phyloP scores from a whole-genome alignment of 2,113 vertebrate genomes.

The Charina bottae region DNA sequence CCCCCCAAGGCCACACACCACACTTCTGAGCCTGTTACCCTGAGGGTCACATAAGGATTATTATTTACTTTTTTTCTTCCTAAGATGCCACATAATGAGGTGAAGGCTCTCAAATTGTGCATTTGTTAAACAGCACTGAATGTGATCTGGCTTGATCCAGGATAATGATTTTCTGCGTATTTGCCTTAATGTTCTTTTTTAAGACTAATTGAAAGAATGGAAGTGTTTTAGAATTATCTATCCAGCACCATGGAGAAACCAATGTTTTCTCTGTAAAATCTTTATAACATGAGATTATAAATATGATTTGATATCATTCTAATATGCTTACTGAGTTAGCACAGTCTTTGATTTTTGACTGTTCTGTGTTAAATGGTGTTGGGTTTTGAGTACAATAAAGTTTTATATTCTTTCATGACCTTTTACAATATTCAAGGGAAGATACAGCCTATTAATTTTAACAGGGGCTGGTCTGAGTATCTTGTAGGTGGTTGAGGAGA shows the following conservation, averaged over 20 bases:
- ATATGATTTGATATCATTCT: not conserved
- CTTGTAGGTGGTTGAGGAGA: not conserved
- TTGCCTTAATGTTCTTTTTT: not conserved
- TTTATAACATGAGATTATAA: not conserved
- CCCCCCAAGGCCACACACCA: not conserved
- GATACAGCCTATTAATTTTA: conserved; percentile 19
- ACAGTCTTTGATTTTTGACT: not conserved
- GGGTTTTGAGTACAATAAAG: not conserved
- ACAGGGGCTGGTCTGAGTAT: not conserved
- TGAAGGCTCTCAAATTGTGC: not conserved
- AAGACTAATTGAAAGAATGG: not conserved
- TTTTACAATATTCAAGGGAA: conserved; percentile 2
- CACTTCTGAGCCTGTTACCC: not conserved
- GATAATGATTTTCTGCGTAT: not conserved
- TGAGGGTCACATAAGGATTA: not conserved
- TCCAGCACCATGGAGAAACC: not conserved
- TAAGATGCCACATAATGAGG: not conserved
- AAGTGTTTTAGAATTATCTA: not conserved
- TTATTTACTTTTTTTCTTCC: not conserved
- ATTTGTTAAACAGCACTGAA: not conserved
- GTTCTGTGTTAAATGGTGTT: not conserved
- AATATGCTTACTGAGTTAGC: not conserved
- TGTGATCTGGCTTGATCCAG: not conserved
- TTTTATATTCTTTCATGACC: not conserved
- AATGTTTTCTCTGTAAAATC: not conserved